phyloP scores from a whole-genome alignment of 2,888 invertebrate species.

The Gymnocheta viridis region DNA sequence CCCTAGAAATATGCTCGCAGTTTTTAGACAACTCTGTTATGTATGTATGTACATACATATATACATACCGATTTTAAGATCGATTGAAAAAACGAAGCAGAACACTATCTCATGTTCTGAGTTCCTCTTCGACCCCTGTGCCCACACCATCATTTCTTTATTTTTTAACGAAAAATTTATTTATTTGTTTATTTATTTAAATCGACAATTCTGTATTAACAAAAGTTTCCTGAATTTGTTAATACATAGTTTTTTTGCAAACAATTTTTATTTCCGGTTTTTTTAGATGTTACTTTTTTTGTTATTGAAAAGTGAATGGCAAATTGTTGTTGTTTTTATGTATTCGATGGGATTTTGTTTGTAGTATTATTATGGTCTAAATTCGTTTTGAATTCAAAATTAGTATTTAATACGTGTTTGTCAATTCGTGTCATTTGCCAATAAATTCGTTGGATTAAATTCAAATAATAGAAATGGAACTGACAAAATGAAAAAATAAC shows the following conservation, averaged over 20 bases:
- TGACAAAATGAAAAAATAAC: slow-evolving; percentile 5
- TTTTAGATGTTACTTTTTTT: slow-evolving; percentile 4
- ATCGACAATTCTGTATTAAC: not conserved
- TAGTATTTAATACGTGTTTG: not conserved
- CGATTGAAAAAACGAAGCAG: no score
- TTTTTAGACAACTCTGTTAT: no score
- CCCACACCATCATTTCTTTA: no score
- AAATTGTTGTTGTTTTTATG: slow-evolving; percentile 16
- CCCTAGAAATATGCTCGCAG: no score
- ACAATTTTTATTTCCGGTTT: slow-evolving; percentile 31
- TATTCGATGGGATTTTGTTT: not conserved
- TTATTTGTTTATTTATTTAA: no score
- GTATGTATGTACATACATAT: no score
- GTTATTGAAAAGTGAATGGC: slow-evolving; percentile 45
- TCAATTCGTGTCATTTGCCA: not conserved
- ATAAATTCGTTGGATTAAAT: not conserved
- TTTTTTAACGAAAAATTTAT: no score
- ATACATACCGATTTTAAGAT: no score
- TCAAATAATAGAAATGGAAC: slow-evolving; percentile 1
- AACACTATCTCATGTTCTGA: no score
- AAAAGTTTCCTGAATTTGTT: not conserved
- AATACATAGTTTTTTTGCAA: not conserved
- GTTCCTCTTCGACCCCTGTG: no score
- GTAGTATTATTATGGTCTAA: slow-evolving; percentile 26
- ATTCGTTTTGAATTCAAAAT: slow-evolving; percentile 50